These are phyloP conservation scores for Phymorhynchus buccinoides DNA, from an alignment of 1,140 invertebrate genomes.

Conservation along the genomic window DNA sequence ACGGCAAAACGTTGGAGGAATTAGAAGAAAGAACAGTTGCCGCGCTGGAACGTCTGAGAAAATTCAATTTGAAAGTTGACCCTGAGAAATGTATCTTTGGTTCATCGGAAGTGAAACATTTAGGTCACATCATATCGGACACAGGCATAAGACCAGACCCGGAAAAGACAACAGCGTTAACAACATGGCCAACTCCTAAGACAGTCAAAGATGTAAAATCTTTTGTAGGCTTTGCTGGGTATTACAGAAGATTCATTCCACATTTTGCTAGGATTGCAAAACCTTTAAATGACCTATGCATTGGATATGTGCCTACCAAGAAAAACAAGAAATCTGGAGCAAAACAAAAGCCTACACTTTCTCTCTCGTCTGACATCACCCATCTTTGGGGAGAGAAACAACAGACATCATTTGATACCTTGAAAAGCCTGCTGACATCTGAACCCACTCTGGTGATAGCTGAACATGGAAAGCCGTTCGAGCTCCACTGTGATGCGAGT, in stretches of 20 bases:
- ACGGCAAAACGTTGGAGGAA: constrained; percentile 3
- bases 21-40: neutral
- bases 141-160: neutral
- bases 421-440: neutral
- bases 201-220: neutral
- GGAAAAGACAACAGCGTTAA: neutral
- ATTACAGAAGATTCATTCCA: neutral
- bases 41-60: neutral
- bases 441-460: neutral
- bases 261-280: neutral
- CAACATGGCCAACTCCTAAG: neutral
- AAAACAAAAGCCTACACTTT: neutral
- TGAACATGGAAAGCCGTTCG: neutral
- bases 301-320: neutral
- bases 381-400: constrained; percentile 2
- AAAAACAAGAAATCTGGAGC: too few species aligned
- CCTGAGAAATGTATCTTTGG: neutral
- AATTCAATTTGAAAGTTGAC: neutral
- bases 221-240: neutral
- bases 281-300: neutral
- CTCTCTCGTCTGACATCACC: constrained; percentile 2
- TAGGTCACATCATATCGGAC: neutral
- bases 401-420: constrained; percentile 6
- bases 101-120: neutral
- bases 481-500: neutral